These are phyloP conservation scores for Ornithoptera priamus DNA, from an alignment of 2,888 invertebrate species.

Conservation along the genomic window DNA sequence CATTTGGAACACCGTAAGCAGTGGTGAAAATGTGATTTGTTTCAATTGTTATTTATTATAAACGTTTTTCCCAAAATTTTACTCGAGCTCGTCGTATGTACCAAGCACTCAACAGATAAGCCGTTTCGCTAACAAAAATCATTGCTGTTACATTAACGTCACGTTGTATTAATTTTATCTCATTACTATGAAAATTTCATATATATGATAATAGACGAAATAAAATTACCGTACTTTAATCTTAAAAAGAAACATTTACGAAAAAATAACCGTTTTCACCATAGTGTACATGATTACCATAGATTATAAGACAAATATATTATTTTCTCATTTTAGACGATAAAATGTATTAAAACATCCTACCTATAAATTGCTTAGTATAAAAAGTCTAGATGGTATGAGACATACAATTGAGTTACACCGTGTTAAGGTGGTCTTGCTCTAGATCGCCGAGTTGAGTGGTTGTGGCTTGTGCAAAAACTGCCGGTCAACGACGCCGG, in stretches of 20 bases:
- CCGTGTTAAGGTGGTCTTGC: conserved; percentile 37
- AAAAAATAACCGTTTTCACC: too few relatives aligned
- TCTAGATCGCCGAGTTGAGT: conserved; percentile 60
- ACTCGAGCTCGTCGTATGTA: neutral
- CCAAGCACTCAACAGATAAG: conserved; percentile 13
- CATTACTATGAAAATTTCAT: neutral
- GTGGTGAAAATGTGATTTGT: conserved; percentile 2
- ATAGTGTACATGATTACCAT: too few relatives aligned
- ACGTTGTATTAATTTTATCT: conserved; percentile 21
- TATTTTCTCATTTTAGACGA: neutral
- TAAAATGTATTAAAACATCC: neutral
- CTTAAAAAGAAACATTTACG: too few relatives aligned
- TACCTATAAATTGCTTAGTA: neutral
- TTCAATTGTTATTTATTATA: conserved; percentile 8
- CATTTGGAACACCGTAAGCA: neutral
- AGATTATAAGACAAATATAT: too few relatives aligned
- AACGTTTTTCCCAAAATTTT: conserved; percentile 10
- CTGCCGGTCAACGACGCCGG: conserved; percentile 70
- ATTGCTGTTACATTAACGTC: conserved; percentile 11
- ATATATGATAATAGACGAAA: too few relatives aligned
- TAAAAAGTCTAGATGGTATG: conserved; percentile 3
- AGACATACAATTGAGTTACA: conserved; percentile 14
- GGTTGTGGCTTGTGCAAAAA: conserved; percentile 62
- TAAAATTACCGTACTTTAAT: too few relatives aligned
- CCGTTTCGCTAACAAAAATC: conserved; percentile 6